Percentiles rank a stretch among this genome's conserved stretches.
These are phyloP conservation scores for Vulpes ferrilata DNA, from an alignment of 2,113 vertebrate genomes.

Conservation along the genomic window DNA sequence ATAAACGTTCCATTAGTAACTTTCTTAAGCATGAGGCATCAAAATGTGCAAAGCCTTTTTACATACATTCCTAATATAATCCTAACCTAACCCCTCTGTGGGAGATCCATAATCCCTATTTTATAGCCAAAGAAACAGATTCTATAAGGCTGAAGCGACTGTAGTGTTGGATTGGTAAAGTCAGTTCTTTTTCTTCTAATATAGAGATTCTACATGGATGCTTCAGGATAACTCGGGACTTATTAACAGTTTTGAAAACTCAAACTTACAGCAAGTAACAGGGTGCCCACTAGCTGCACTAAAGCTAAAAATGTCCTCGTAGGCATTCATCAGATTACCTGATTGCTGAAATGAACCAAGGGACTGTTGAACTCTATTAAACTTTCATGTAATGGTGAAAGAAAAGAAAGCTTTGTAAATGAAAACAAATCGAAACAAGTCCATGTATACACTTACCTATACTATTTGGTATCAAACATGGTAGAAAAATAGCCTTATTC, in stretches of 20 bases:
- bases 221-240: not conserved
- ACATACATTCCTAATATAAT: not conserved
- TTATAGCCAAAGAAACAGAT: not conserved
- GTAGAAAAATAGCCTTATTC: not conserved
- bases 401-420: conserved; percentile 52
- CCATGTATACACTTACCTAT: not conserved
- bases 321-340: not conserved
- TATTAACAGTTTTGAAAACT: conserved; percentile 47
- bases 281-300: not conserved
- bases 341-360: not conserved
- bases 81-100: not conserved
- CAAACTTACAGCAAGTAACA: conserved; percentile 1
- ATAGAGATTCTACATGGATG: not conserved
- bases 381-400: conserved; percentile 48
- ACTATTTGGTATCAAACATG: not conserved
- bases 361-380: not conserved
- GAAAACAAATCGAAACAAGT: conserved; percentile 50
- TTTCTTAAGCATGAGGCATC: not conserved
- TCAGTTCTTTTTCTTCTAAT: conserved; percentile 41
- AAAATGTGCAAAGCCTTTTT: not conserved
- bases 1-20: not conserved
- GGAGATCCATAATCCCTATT: not conserved
- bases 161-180: not conserved
- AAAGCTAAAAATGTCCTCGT: conserved; percentile 50
- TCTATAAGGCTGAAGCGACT: not conserved